Conservation (phyloP, 1,140 invertebrate species). For the Neodiprion lecontei region DNA sequence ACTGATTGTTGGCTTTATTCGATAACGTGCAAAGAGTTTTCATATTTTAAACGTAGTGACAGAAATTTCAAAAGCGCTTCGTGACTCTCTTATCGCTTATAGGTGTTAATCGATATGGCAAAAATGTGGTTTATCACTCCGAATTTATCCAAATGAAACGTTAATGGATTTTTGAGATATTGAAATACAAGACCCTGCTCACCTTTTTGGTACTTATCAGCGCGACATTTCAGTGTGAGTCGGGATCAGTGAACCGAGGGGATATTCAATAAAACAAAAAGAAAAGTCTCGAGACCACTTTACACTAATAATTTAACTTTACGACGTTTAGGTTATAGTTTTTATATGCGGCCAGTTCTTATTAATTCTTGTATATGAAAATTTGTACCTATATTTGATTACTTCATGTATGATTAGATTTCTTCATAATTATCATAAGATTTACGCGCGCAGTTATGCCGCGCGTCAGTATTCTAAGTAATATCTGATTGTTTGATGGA, state of each 20-base stretch:
- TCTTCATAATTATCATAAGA: not conserved
- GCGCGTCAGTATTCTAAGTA: constrained; percentile 3
- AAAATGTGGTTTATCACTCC: not conserved
- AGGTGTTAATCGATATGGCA: not conserved
- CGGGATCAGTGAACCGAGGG: not conserved
- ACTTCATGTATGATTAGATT: not conserved
- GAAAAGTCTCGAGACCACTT: constrained; percentile 12
- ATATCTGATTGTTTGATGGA: constrained; percentile 20
- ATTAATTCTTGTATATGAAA: constrained; percentile 16
- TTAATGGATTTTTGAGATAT: no score
- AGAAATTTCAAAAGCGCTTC: no score
- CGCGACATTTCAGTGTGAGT: not conserved
- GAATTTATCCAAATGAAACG: no score
- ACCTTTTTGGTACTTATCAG: not conserved
- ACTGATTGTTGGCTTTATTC: not conserved
- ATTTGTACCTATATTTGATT: constrained; percentile 17
- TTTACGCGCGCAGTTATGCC: not conserved
- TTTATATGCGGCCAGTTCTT: constrained; percentile 20
- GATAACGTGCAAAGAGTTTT: no score
- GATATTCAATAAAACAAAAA: not conserved
- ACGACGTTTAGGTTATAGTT: constrained; percentile 7
- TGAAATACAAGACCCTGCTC: not conserved
- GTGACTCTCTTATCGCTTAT: not conserved
- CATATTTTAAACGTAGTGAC: no score
- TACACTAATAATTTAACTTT: constrained; percentile 6